Percentiles rank a stretch among this genome's conserved stretches.
phyloP scores from a whole-genome alignment of 2,797 vertebrate genomes.

The Amphiprion clarkii region DNA sequence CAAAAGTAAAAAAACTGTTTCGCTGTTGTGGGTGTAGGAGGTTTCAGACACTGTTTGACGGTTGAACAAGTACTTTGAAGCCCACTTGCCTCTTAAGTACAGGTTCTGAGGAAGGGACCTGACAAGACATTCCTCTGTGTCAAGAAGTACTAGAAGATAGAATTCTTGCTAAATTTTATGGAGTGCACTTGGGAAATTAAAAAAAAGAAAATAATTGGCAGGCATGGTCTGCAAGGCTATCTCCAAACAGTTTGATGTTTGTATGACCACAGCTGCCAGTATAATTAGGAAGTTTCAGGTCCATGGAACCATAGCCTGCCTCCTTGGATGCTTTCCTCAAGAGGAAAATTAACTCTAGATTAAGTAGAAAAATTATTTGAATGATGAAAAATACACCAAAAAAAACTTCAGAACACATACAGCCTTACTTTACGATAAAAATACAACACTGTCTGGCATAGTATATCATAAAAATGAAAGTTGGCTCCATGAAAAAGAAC shows the following conservation, averaged over 20 bases:
- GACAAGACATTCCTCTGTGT: not conserved
- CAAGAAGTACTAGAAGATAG: conserved; percentile 2
- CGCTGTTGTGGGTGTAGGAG: not conserved
- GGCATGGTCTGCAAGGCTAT: too few species aligned
- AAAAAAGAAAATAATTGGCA: too few species aligned
- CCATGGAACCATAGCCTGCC: not conserved
- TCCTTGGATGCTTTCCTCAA: not conserved
- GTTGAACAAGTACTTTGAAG: conserved; percentile 2
- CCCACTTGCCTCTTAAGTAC: not conserved
- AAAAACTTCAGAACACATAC: not conserved
- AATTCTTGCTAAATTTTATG: not conserved
- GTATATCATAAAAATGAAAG: too few species aligned
- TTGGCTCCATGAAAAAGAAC: too few species aligned
- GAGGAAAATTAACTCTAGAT: not conserved
- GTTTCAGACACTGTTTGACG: not conserved
- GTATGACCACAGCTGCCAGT: not conserved
- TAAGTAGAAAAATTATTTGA: too few species aligned
- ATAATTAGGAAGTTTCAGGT: not conserved
- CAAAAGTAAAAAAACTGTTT: not conserved
- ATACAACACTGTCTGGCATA: too few species aligned
- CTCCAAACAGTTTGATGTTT: not conserved
- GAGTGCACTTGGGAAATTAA: not conserved
- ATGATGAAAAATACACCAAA: too few species aligned
- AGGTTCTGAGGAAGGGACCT: not conserved
- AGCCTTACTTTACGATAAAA: too few species aligned